A percentile compares a stretch with the other conserved stretches of the same genome.
Conservation (phyloP, 2,888 invertebrate genomes). For the Ametastegia equiseti region DNA sequence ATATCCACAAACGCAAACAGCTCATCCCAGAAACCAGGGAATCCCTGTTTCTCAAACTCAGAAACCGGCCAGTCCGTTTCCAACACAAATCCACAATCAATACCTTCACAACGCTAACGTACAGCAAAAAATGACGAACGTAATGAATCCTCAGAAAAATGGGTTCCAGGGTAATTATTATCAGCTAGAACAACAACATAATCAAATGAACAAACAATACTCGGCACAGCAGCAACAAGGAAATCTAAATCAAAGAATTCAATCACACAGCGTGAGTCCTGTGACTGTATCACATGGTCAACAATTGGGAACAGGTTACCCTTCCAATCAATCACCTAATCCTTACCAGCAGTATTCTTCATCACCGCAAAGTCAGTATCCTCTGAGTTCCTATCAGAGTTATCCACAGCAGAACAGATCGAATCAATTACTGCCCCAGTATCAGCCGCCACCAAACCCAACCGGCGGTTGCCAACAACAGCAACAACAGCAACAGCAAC, state of each 20-base stretch:
- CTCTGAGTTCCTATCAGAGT: slow-evolving; percentile 63
- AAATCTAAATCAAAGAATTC: slow-evolving; percentile 65
- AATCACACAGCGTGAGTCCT: slow-evolving; percentile 69
- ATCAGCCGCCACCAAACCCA: slow-evolving; percentile 74
- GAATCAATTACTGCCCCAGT: slow-evolving; percentile 72
- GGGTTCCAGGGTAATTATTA: slow-evolving; percentile 66
- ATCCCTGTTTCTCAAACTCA: slow-evolving; percentile 67
- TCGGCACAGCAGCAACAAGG: slow-evolving; percentile 63
- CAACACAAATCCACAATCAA: slow-evolving; percentile 66
- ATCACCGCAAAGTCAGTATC: slow-evolving; percentile 62
- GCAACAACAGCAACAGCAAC: slow-evolving; percentile 61
- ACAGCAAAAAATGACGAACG: slow-evolving; percentile 74
- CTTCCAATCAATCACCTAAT: slow-evolving; percentile 66
- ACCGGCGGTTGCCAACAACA: slow-evolving; percentile 62
- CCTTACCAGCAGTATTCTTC: slow-evolving; percentile 63
- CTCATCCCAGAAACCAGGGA: slow-evolving; percentile 66
- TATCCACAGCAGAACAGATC: slow-evolving; percentile 66
- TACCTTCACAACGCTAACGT: slow-evolving; percentile 65
- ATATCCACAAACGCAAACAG: slow-evolving; percentile 68
- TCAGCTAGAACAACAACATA: slow-evolving; percentile 72
- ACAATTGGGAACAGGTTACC: slow-evolving; percentile 61
- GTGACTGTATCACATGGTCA: slow-evolving; percentile 71
- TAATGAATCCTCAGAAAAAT: slow-evolving; percentile 63
- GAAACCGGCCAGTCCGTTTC: slow-evolving; percentile 72
- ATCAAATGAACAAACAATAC: slow-evolving; percentile 73